These are phyloP conservation scores for Deilephila elpenor DNA, from an alignment of 2,888 invertebrate species.

Conservation along the genomic window DNA sequence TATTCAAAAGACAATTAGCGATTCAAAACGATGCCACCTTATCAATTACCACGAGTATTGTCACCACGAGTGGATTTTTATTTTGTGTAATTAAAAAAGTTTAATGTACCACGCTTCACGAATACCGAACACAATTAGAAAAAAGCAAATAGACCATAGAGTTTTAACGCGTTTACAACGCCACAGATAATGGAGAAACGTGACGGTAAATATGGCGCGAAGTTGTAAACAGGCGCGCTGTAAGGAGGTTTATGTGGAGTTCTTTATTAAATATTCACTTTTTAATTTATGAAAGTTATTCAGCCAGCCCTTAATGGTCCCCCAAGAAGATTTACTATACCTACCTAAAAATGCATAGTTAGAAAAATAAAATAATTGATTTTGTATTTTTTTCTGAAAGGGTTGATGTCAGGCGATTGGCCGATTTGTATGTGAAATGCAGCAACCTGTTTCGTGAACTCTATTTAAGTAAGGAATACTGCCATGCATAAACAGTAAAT, in stretches of 20 bases:
- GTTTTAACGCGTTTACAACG: conserved; percentile 47
- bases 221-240: conserved; percentile 41
- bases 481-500: too few species aligned
- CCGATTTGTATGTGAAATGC: too few species aligned
- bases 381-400: too few species aligned
- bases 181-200: conserved; percentile 62
- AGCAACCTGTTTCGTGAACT: too few species aligned
- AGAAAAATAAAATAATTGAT: too few species aligned
- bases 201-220: conserved; percentile 72
- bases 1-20: conserved; percentile 45
- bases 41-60: conserved; percentile 48
- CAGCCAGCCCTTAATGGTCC: too few species aligned
- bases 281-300: background rate
- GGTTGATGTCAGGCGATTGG: too few species aligned
- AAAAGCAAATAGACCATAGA: conserved; percentile 67
- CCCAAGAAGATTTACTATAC: too few species aligned
- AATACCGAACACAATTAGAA: conserved; percentile 61
- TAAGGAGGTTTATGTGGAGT: background rate
- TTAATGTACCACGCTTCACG: conserved; percentile 57
- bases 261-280: background rate
- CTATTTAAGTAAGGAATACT: too few species aligned
- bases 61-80: conserved; percentile 32
- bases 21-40: conserved; percentile 51
- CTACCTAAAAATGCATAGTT: too few species aligned
- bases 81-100: conserved; percentile 46